These are phyloP conservation scores for Agapostemon virescens DNA, from an alignment of 2,888 invertebrate genomes.

Conservation along the genomic window DNA sequence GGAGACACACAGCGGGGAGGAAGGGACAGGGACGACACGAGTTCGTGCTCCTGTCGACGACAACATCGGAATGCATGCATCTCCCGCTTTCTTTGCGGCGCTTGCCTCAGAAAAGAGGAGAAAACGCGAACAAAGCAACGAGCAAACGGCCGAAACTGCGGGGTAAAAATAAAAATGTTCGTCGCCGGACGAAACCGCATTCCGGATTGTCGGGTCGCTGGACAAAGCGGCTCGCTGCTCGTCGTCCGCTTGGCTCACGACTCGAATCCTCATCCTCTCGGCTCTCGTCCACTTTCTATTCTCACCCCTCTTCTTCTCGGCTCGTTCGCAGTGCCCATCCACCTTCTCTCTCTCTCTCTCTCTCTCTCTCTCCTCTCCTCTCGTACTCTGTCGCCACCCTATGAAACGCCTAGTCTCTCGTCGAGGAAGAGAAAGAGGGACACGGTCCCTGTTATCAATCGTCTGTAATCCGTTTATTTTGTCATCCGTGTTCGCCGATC, in stretches of 20 bases:
- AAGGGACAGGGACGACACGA: slow-evolving; percentile 34
- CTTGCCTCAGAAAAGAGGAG: slow-evolving; percentile 61
- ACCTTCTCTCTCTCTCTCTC: too few relatives aligned
- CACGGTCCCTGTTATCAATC: slow-evolving; percentile 28
- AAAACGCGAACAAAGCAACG: slow-evolving; percentile 65
- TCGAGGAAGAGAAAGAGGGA: background rate
- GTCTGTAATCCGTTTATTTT: slow-evolving; percentile 8
- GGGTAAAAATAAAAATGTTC: slow-evolving; percentile 69
- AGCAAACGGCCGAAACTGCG: slow-evolving; percentile 61
- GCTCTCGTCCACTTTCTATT: slow-evolving; percentile 38
- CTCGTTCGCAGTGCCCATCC: slow-evolving; percentile 4
- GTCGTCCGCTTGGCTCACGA: slow-evolving; percentile 58
- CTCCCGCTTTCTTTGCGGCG: slow-evolving; percentile 66
- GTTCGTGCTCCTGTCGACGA: slow-evolving; percentile 54
- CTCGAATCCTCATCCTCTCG: slow-evolving; percentile 51
- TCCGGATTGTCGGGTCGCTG: slow-evolving; percentile 69
- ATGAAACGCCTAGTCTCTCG: background rate
- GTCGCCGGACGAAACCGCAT: slow-evolving; percentile 69
- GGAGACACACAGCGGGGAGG: slow-evolving; percentile 15
- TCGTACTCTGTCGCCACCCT: slow-evolving; percentile 21
- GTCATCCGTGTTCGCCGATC: background rate
- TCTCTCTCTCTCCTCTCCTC: slow-evolving; percentile 16
- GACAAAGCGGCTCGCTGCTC: slow-evolving; percentile 67
- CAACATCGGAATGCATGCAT: slow-evolving; percentile 71
- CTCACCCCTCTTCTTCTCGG: slow-evolving; percentile 17